Base-by-base conservation (phyloP, 1,140 invertebrate genomes). In the Formica exsecta region DNA sequence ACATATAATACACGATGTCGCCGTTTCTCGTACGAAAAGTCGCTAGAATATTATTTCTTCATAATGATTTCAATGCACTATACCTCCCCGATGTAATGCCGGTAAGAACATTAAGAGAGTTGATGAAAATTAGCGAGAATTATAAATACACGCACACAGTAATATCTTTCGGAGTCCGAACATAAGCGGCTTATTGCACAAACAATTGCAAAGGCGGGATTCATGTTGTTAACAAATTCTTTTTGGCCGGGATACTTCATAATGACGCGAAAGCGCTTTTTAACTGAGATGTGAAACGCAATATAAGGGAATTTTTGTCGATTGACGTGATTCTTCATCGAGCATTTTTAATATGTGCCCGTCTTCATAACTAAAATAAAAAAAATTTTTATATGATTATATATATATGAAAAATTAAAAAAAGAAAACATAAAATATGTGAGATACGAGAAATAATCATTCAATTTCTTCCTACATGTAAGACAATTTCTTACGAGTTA, bases 61-160 rank as follows among this genome's bases (percentile, higher is more conserved):
- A 54, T 70, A 79, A 79, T 44, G 48, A 80, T 54, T 38, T 80
- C 64, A 80, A 80, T 80, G 64, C 48, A 54, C 44, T 44, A 29
- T 80, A 32, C 19, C 44, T 57, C n/a, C 51, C 22, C 36, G 51
- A 70, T 51, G 22, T 61, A 80, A 80, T 80, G 25, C 48, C 64
- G 9, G 64, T 80, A 80, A 70, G 77, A 80, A 80, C 48, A 80
- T 80, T 70, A 80, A 70, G 48, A 70, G 48, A 80, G 77, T 80
- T 80, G 77, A 80, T 80, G 77, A 80, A 80, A 80, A 80, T 80
- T 80, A 80, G 64, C 65, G 77, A 80, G 77, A 80, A 80, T 80
- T 80, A 80, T 80, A 80, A 80, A 80, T 86, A 73, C 38, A 86
- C 77, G 71, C 71, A 80, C 76, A 70, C 85, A 64, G 68, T 83